Base-by-base conservation (phyloP, 2,113 vertebrate species). In the Butorides virescens region DNA sequence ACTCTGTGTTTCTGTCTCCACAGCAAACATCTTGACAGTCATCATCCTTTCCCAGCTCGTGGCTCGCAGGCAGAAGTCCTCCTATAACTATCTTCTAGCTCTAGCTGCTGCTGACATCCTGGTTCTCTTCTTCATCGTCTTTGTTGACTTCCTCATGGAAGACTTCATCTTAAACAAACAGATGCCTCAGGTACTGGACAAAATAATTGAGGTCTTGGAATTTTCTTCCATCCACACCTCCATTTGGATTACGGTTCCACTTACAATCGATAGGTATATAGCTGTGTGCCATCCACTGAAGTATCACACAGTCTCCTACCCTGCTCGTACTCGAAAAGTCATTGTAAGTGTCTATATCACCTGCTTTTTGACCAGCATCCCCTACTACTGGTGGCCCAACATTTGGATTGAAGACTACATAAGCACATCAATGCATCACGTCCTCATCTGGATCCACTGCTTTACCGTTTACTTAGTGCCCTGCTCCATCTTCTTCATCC, bases 371-470 rank as follows among this genome's bases (percentile, higher is more conserved):
- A 99, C 99, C 77, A 99, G 99, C 79, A 98, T 98, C 34, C 99
- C 99, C 5, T 99, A 99, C 92, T 99, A 99, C 95, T 99, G 99
- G 99, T 99, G 99, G 99, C 99, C 99, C 53, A 99, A 99, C 91
- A 98, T 99, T 36, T 99, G 99, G 99, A 99, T 98, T 7, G 99
- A 98, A 79, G 98, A 98, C 71, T 98, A 98, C 94, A 97, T 95
- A 63, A 99, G 99, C 95, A 99, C 98, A 4, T 98, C 98, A 15
- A 72, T 98, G 67, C 99, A 99, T 67, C 99, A 99, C 0, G 96
- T 99, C n/a, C 98, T 99, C 21, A 98, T 99, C 95, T 99, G 99
- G 99, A 97, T 98, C 34, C 99, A 99, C 97, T 99, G 99, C 66
- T 98, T 99, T 72, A 99, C 99, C 0, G 98, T 99, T 84, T 99